Conservation (phyloP, 2,113 vertebrate genomes). For the Hemibagrus wyckioides region DNA sequence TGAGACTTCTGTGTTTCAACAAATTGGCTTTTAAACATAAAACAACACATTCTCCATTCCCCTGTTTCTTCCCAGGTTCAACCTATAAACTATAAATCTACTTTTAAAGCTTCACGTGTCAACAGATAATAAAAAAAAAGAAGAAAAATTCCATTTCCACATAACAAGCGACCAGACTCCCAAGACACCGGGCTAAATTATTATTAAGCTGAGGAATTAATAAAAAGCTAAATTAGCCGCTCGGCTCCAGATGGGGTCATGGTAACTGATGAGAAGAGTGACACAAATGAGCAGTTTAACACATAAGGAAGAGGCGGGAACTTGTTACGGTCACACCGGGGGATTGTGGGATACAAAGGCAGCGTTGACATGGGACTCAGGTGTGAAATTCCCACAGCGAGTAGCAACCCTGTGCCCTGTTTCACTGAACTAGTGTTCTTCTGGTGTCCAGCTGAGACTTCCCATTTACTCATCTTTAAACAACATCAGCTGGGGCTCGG, state of each 20-base stretch:
- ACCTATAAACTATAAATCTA: slow-evolving; percentile 16
- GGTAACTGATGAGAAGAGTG: slow-evolving; percentile 47
- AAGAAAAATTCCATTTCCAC: slow-evolving; percentile 30
- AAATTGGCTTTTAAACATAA: not conserved
- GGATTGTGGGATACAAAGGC: slow-evolving; percentile 28
- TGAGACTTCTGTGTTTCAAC: not conserved
- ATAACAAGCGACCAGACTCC: slow-evolving; percentile 50
- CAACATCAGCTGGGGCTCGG: slow-evolving; percentile 29
- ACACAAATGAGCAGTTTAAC: slow-evolving; percentile 58
- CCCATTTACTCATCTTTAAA: slow-evolving; percentile 35
- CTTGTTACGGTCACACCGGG: not conserved
- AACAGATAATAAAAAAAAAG: not conserved
- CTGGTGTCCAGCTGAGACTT: slow-evolving; percentile 64
- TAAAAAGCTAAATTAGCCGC: slow-evolving; percentile 70
- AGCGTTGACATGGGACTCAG: slow-evolving; percentile 57
- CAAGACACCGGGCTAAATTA: slow-evolving; percentile 53
- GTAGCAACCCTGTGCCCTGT: slow-evolving; percentile 34
- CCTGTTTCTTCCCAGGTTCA: not conserved
- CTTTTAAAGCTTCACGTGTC: slow-evolving; percentile 4
- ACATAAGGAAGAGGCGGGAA: not conserved
- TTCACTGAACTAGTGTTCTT: slow-evolving; percentile 45
- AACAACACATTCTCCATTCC: not conserved
- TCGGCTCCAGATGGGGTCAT: slow-evolving; percentile 66
- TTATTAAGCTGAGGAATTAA: slow-evolving; percentile 71
- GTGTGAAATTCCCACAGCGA: slow-evolving; percentile 52